A percentile compares a stretch with the other conserved stretches of the same genome.
phyloP scores from a whole-genome alignment of 2,113 vertebrate genomes.

The Sakesphorus luctuosus region DNA sequence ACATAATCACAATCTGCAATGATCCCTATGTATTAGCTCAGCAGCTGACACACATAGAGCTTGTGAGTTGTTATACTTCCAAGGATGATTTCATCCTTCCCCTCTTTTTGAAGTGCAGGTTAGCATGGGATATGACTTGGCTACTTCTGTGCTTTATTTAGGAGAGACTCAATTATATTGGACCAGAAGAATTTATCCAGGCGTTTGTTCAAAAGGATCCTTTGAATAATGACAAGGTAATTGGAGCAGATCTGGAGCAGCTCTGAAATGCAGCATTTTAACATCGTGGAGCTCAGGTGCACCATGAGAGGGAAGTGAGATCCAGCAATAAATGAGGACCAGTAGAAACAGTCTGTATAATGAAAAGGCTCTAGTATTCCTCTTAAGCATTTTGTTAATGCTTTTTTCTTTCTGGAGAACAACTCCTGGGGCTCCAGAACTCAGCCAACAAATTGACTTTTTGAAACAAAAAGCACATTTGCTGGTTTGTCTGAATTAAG shows the following conservation, averaged over 20 bases:
- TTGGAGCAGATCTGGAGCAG: background rate
- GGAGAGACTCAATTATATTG: conserved; percentile 94
- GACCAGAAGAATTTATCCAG: conserved; percentile 94
- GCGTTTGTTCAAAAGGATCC: conserved; percentile 91
- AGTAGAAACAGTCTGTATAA: background rate
- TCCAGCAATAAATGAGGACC: background rate
- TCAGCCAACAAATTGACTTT: background rate
- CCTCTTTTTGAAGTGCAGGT: background rate
- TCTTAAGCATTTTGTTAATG: background rate
- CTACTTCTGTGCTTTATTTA: conserved; percentile 58
- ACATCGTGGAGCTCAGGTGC: background rate
- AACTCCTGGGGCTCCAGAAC: background rate
- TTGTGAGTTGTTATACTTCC: conserved; percentile 77
- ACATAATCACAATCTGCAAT: conserved; percentile 88
- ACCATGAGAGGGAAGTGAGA: background rate
- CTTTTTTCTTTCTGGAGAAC: background rate
- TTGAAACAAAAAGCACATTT: background rate
- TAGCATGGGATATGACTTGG: background rate
- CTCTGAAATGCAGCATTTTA: background rate
- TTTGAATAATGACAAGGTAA: conserved; percentile 91
- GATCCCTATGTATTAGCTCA: conserved; percentile 92
- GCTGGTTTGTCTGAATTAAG: background rate
- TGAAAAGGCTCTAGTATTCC: background rate
- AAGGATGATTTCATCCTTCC: background rate
- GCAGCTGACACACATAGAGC: conserved; percentile 94